Evolutionary conservation across 2,797 vertebrate species (phyloP).

Genomic region (Haliaeetus albicilla): DNA sequence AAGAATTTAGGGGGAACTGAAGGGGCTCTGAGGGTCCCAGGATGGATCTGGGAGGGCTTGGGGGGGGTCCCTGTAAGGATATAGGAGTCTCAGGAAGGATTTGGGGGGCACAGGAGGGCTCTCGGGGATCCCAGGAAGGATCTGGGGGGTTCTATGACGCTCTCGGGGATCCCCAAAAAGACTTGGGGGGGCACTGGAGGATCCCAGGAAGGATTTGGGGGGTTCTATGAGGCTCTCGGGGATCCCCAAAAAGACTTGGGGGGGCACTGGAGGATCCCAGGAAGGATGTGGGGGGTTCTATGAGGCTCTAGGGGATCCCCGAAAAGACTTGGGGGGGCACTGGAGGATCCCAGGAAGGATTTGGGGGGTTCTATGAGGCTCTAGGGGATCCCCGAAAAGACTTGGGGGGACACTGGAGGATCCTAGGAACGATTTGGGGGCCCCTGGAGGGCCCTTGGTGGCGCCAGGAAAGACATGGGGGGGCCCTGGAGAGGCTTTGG

Average conservation of each 20-base stretch:
- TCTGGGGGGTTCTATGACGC: too few relatives aligned
- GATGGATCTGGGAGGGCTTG: neutral
- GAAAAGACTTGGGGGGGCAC: neutral
- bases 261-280: neutral
- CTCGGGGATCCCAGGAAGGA: too few relatives aligned
- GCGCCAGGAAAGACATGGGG: neutral
- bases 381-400: neutral
- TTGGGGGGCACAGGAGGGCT: neutral
- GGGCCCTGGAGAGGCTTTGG: too few relatives aligned
- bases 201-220: neutral
- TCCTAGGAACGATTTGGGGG: neutral
- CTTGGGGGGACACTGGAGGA: neutral
- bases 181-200: neutral
- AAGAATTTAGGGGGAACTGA: too few relatives aligned
- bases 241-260: too few relatives aligned
- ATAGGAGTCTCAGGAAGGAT: neutral
- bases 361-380: too few relatives aligned
- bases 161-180: too few relatives aligned
- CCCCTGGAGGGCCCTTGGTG: neutral
- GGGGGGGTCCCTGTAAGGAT: neutral
- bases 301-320: too few relatives aligned
- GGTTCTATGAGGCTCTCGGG: too few relatives aligned
- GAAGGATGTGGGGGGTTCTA: too few relatives aligned
- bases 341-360: neutral
- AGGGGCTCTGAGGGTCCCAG: neutral